Base-by-base conservation (phyloP, 2,888 invertebrate genomes). In the Eledona agricola region DNA sequence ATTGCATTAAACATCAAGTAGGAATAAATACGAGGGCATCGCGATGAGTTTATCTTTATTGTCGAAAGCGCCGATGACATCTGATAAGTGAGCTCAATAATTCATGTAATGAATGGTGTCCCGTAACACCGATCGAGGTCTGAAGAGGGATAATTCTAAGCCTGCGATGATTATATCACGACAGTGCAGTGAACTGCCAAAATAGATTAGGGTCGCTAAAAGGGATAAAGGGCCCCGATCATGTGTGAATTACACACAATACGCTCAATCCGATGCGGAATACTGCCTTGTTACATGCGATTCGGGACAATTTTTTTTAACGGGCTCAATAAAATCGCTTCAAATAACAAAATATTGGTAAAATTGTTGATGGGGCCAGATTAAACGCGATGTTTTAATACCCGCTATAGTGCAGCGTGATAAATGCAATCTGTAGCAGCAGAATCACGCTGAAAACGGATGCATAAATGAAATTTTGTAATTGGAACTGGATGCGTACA, bases 291-390 rank as follows among this genome's bases (percentile, higher is more conserved):
- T 61, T 58, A 57, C 54, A 47, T 47, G 50, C 56, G 47, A 51
- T 42, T 55, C 58, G 60, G 55, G 58, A 60, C 59, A 58, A 38
- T 42, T 58, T 55, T 62, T 54, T n/a, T n/a, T n/a, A n/a, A n/a
- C n/a, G n/a, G n/a, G n/a, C n/a, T n/a, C n/a, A n/a, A n/a, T n/a
- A n/a, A n/a, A n/a, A n/a, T n/a, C n/a, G n/a, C n/a, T 40, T 35
- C 51, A 31, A 56, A 58, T 61, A 55, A n/a, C n/a, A n/a, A n/a
- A n/a, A n/a, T n/a, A n/a, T n/a, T n/a, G n/a, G n/a, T n/a, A n/a
- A n/a, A n/a, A n/a, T n/a, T n/a, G n/a, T n/a, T n/a, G n/a, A n/a
- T n/a, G n/a, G n/a, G n/a, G n/a, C n/a, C n/a, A n/a, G n/a, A n/a
- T n/a, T n/a, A n/a, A n/a, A n/a, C n/a, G n/a, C n/a, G n/a, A n/a